Evolutionary conservation across 2,888 invertebrate species (phyloP).

Genomic region (Dysmachus trigonus): DNA sequence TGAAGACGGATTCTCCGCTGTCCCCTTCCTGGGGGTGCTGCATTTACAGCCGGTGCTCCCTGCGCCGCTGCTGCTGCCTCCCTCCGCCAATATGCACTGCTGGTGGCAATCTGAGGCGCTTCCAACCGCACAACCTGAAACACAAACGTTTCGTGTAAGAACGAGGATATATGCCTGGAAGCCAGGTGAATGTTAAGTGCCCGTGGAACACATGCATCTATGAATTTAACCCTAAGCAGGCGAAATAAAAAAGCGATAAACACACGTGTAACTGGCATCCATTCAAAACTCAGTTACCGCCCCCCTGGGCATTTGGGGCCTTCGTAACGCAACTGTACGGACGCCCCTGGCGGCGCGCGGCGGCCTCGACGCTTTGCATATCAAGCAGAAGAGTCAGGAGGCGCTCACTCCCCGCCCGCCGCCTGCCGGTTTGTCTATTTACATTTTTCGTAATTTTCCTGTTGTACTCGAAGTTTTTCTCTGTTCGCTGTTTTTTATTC

Average conservation of each 20-base stretch:
- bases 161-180: background rate
- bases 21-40: conserved; percentile 6
- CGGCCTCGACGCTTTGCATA: background rate
- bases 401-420: background rate
- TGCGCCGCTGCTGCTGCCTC: background rate
- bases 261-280: background rate
- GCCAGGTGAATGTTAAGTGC: background rate
- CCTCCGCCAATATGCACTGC: conserved; percentile 20
- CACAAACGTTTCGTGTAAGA: conserved; percentile 12
- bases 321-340: background rate
- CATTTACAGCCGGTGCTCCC: conserved; percentile 16
- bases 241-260: background rate
- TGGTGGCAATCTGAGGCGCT: conserved; percentile 23
- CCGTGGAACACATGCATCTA: background rate
- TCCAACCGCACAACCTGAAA: conserved; percentile 24
- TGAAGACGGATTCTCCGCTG: conserved; percentile 1
- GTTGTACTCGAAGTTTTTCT: background rate
- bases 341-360: background rate
- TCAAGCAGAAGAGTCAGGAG: background rate
- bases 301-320: background rate
- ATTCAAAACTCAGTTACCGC: background rate
- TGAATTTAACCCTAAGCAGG: background rate
- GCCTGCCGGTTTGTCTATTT: background rate
- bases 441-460: conserved; percentile 30
- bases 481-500: background rate